Base-by-base conservation (phyloP, 92 coral and sea anemone species). In the Phymanthus crucifer region DNA sequence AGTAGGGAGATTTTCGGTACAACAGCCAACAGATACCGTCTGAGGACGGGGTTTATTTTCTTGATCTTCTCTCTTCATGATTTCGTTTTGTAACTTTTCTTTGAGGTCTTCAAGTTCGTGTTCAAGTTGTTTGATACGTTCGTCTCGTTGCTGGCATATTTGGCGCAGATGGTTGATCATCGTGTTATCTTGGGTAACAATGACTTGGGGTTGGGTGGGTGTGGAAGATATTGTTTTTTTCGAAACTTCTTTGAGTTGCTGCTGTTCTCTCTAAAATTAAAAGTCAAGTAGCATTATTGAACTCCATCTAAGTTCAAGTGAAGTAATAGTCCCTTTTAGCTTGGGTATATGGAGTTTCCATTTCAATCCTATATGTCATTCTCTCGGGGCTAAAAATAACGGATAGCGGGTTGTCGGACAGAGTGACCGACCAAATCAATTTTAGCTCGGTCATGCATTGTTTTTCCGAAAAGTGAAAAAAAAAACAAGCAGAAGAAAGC, bases 191-290 rank as follows among this genome's bases (percentile, higher is more conserved):
- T 91, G 90, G 27, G 89, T 85, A 17, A 71, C 78, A 29, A 68
- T 74, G 7, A 81, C 81, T 64, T 86, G 85, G 54, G 82, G 76
- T 66, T 73, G 78, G 21, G 85, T 37, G 80, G 93, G 57, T 31
- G 90, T 80, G 45, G 88, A 58, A 54, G 71, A 31, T 17, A 43
- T 71, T 21, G 91, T 26, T 54, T 85, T 90, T 79, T 85, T 91
- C 19, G 87, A 73, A 3, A 90, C 88, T 48, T 88, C 88, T 80
- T 93, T 91, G 43, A 93, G 84, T n/a, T 91, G 93, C 74, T 93
- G 86, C 72, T 93, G 97, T 54, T 95, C 99, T 37, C 93, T 87
- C 99, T 95, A 21, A 70, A 38, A 77, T 13, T 46, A 16, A 48
- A 56, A 0, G 35, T 13, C 3, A 57, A 14, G 26, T 17, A 73